Base-by-base conservation (phyloP, 2,888 invertebrate genomes). In the Agonopterix subpropinquella region DNA sequence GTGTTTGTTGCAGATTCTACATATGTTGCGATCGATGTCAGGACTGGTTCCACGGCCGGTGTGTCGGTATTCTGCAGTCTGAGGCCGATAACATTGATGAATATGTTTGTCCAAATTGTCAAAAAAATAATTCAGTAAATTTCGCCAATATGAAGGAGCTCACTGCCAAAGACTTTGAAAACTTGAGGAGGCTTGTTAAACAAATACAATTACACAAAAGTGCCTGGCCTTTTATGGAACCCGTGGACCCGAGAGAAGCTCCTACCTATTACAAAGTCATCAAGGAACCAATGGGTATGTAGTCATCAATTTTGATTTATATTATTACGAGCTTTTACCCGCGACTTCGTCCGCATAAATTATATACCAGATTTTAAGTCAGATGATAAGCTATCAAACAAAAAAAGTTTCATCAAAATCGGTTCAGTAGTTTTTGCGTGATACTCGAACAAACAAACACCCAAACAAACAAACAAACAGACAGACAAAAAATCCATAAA, bases 1-100 rank as follows among this genome's bases (percentile, higher is more conserved):
- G 13, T 36, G 11, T 49, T 57, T 49, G 49, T 83, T 89, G 41
- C 75, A 97, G 97, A 81, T 99, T 99, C 90, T 99, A 99, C 82
- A 98, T 99, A 70, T 98, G 98, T 75, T 99, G 99, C 80, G 99
- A 99, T 88, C 93, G 95, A 56, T 99, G 99, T 81, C 97, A 98
- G 80, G 98, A 98, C 82, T 99, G 99, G 99, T 99, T 98, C 89
- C 99, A 99, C 80, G 98, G 98, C 7, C 92, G 96, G 51, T 99
- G 99, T 82, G 98, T 99, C 43, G 98, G 98, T 41, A 96, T 98
- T 67, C 84, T 97, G 46, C 97, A 96, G 70, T 95, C 96, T 2
- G 97, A 97, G 76, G 98, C 97, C 15, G 96, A 98, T 72, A 95
- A 95, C 64, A 96, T 98, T 61, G 98, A 98, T 68, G 97, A 97